A percentile compares a stretch with the other conserved stretches of the same genome.
phyloP scores from a whole-genome alignment of 2,888 invertebrate genomes.

The Pocota personata region DNA sequence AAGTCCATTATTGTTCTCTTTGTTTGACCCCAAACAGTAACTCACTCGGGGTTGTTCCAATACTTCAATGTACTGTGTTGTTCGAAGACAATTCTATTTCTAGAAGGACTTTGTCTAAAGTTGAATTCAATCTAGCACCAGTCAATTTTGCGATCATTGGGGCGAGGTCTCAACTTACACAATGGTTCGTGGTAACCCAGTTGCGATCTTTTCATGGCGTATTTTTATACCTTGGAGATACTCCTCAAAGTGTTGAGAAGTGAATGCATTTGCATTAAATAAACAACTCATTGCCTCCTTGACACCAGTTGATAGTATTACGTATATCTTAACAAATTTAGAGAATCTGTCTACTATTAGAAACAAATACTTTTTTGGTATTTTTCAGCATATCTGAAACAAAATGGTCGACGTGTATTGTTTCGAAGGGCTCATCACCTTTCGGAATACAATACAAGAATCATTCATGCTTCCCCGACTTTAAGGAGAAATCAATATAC shows the following conservation, averaged over 20 bases:
- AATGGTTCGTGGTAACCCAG: background rate
- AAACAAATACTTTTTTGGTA: too few relatives aligned
- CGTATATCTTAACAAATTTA: too few relatives aligned
- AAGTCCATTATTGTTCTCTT: too few relatives aligned
- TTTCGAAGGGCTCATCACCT: too few relatives aligned
- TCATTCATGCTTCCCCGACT: too few relatives aligned
- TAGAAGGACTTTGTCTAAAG: slow-evolving; percentile 19
- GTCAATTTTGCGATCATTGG: slow-evolving; percentile 13
- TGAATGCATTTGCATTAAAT: background rate
- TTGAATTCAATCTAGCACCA: background rate
- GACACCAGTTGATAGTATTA: background rate
- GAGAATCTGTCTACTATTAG: too few relatives aligned
- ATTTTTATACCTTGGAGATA: background rate
- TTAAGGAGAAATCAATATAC: too few relatives aligned
- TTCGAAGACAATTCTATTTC: slow-evolving; percentile 75
- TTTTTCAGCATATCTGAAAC: too few relatives aligned
- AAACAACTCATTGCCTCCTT: background rate
- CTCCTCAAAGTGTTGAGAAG: background rate
- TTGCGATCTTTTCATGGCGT: background rate
- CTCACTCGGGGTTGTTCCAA: slow-evolving; percentile 75
- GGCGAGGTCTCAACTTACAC: background rate
- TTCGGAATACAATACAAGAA: too few relatives aligned
- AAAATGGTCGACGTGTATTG: too few relatives aligned
- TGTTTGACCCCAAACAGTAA: slow-evolving; percentile 76
- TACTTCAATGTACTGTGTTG: slow-evolving; percentile 74